Evolutionary conservation across 2,888 invertebrate species (phyloP).

Genomic region (Fabriciana adippe): DNA sequence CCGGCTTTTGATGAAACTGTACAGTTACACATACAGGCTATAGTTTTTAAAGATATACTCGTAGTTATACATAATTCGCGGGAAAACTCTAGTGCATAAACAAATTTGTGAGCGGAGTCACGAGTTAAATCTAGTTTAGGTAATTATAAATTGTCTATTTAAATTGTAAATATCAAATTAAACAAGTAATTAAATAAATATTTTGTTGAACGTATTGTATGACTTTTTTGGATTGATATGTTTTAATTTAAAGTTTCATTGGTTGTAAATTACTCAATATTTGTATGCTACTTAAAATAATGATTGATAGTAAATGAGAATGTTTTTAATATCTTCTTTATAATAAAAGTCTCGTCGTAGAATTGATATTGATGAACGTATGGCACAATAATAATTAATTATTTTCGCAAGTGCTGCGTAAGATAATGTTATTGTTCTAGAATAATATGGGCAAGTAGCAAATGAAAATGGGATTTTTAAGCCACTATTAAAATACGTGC

Average conservation of each 20-base stretch:
- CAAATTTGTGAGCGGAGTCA: no score
- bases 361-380: neutral
- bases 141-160: no score
- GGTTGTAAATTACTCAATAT: neutral
- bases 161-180: no score
- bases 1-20: no score
- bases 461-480: neutral
- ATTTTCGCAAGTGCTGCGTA: slow-evolving; percentile 4
- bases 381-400: neutral
- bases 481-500: neutral
- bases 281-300: neutral
- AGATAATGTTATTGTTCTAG: neutral
- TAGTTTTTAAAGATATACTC: no score
- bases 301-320: neutral
- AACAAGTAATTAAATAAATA: no score
- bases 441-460: neutral
- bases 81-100: no score
- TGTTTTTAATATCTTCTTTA: neutral
- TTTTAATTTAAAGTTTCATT: slow-evolving; percentile 1
- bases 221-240: neutral
- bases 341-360: neutral
- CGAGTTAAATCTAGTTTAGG: no score
- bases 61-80: no score
- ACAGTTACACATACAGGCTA: no score
- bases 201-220: neutral